A percentile compares a stretch with the other conserved stretches of the same genome.
Conservation (phyloP, 2,888 invertebrate species). For the Alsophila aescularia region DNA sequence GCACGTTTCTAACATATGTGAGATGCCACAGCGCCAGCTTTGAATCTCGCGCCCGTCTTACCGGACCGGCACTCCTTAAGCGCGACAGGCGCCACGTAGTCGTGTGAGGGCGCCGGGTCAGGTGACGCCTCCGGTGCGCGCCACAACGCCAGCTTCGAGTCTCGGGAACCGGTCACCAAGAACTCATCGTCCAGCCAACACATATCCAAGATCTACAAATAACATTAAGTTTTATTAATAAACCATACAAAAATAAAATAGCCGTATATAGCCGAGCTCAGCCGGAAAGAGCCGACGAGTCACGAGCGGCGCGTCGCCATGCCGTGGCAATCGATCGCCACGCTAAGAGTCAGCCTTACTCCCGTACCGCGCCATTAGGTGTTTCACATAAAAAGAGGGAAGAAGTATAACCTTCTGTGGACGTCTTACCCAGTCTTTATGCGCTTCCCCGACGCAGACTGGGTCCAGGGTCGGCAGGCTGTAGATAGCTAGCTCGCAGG, state of each 20-base stretch:
- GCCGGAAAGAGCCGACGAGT: no score
- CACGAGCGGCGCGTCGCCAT: no score
- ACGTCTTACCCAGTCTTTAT: slow-evolving; percentile 92
- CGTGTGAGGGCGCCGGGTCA: slow-evolving; percentile 41
- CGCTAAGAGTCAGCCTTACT: no score
- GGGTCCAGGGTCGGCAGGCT: slow-evolving; percentile 97
- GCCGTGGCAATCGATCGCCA: no score
- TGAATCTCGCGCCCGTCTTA: background rate
- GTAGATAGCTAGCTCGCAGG: slow-evolving; percentile 95
- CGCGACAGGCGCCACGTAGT: slow-evolving; percentile 87
- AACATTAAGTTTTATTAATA: background rate
- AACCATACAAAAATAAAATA: no score
- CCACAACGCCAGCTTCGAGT: slow-evolving; percentile 96
- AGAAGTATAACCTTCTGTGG: no score
- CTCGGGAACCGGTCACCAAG: slow-evolving; percentile 96
- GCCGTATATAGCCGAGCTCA: no score
- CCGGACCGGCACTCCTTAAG: slow-evolving; percentile 91
- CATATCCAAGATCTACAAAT: slow-evolving; percentile 90
- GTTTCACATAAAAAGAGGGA: no score
- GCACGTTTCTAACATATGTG: no score
- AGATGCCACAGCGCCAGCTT: no score
- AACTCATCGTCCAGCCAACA: slow-evolving; percentile 98
- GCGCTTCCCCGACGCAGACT: slow-evolving; percentile 96
- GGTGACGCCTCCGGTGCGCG: slow-evolving; percentile 85
- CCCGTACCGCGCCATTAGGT: no score